Evolutionary conservation across 2,797 vertebrate species (phyloP), one percentile per base, ranked within the genome.

Genomic region (Oophaga sylvatica): DNA sequence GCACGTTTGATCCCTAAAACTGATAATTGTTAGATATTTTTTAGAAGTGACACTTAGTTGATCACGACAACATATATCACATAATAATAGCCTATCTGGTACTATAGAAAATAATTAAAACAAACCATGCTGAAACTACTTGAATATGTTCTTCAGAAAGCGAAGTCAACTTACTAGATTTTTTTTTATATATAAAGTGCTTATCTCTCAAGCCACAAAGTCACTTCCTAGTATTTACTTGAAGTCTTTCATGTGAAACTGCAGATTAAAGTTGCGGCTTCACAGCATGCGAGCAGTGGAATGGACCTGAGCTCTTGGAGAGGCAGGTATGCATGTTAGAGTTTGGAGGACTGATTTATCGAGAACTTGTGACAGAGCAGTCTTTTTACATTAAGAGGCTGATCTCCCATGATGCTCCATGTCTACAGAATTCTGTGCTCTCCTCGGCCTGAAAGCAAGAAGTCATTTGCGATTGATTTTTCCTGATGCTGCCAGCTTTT

Each of bases 391-490:
- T 68, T 79, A 82, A 86, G 79, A 59, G 48, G 20, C 70, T 81
- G 62, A 89, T 85, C 79, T 86, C 84, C 80, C 84, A 83, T 86
- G 84, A 86, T 83, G 53, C 84, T 73, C 5, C 35, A 56, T 79
- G 80, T 89, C 53, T 81, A 65, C 78, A 82, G 68, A 83, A 62
- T 78, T 57, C 70, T 82, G 45, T 79, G 35, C 77, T 82, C 80
- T 85, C 79, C 68, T 89, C 16, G 45, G 87, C 57, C 31, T 13
- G 60, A 41, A 88, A 60, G 68, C 78, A 68, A 89, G 77, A 70
- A 89, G 87, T 86, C 84, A 86, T 80, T 71, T 86, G 56, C 75
- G 17, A 89, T 78, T 89, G 84, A 89, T 89, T 89, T 89, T 89
- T 35, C 79, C 86, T 86, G 84, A 86, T 86, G 80, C 31, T 78